Percentiles rank a stretch among this genome's conserved stretches.
Evolutionary conservation across 2,888 invertebrate genomes (phyloP).

Genomic region (Rapana venosa): DNA sequence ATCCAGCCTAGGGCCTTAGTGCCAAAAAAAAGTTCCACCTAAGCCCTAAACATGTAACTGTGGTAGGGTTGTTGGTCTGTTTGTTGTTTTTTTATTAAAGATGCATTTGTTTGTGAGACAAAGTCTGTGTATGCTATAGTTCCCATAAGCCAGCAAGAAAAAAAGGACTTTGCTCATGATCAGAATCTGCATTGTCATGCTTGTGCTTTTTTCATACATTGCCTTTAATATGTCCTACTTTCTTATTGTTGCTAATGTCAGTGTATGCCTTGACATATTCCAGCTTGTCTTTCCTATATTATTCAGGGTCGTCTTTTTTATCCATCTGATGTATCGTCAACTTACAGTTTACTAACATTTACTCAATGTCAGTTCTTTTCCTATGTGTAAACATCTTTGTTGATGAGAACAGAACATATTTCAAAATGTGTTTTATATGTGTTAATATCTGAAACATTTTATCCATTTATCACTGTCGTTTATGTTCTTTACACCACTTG

Average conservation of each 20-base stretch:
- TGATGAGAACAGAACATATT: background rate
- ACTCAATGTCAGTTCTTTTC: background rate
- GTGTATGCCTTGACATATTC: conserved; percentile 2
- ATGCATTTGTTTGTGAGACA: no score
- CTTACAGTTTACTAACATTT: background rate
- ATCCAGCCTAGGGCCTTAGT: no score
- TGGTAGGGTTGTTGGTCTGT: no score
- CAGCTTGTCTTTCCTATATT: background rate
- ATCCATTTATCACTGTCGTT: no score
- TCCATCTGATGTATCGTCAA: background rate
- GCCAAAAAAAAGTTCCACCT: no score
- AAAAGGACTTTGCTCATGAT: background rate
- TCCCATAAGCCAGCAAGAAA: background rate
- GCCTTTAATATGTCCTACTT: background rate
- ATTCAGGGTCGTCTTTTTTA: background rate
- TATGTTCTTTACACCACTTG: background rate
- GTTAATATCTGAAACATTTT: no score
- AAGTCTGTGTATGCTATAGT: background rate
- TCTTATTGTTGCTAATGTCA: conserved; percentile 18
- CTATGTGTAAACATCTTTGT: background rate
- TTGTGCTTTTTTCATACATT: conserved; percentile 6
- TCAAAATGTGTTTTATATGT: background rate
- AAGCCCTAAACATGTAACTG: no score
- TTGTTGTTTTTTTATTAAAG: no score
- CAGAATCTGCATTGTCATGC: conserved; percentile 26